Evolutionary conservation across 1,140 invertebrate species (phyloP).

Genomic region (Stegodyphus dumicola): DNA sequence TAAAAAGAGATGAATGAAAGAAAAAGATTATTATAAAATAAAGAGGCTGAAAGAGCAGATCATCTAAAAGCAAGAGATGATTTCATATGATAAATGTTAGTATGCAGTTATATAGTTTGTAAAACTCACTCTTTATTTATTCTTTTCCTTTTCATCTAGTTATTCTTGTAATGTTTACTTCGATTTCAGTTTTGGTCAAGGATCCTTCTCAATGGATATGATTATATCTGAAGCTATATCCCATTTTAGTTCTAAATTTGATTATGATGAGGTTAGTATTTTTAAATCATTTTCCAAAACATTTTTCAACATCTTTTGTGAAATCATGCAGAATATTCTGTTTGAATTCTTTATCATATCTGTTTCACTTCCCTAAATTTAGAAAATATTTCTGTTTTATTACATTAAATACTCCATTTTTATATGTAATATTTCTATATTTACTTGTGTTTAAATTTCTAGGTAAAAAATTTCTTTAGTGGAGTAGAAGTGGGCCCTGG

Average conservation of each 20-base stretch:
- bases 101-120: neutral
- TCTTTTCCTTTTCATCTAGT: neutral
- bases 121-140: neutral
- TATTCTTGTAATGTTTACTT: neutral
- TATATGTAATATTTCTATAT: no score
- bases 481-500: slow-evolving; percentile 77
- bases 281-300: slow-evolving; percentile 65
- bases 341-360: no score
- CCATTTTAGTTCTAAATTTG: slow-evolving; percentile 78
- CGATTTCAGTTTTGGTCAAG: slow-evolving; percentile 74
- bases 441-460: neutral
- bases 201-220: slow-evolving; percentile 76
- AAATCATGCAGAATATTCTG: no score
- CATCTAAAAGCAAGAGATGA: neutral
- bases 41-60: no score
- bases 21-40: no score
- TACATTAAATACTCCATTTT: no score
- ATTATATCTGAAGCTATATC: slow-evolving; percentile 78
- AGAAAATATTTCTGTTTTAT: no score
- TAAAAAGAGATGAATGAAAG: no score
- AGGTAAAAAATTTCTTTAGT: slow-evolving; percentile 79
- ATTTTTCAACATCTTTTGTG: no score
- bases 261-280: slow-evolving; percentile 80
- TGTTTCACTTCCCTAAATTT: no score
- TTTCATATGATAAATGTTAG: neutral